Percentiles rank a stretch among this genome's conserved stretches.
These are phyloP conservation scores for Clarias gariepinus DNA, from an alignment of 2,113 vertebrate genomes.

Conservation along the genomic window DNA sequence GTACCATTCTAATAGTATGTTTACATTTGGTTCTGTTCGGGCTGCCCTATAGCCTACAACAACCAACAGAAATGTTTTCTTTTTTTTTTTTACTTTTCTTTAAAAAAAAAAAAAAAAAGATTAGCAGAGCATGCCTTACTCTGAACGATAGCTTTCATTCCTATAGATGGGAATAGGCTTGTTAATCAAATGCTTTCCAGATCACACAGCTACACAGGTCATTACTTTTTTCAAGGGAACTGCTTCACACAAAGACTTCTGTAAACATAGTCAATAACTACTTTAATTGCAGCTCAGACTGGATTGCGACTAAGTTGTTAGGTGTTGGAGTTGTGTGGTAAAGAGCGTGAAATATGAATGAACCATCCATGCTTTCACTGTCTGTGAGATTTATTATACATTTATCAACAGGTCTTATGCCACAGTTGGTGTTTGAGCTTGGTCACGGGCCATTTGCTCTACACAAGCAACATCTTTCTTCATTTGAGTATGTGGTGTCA, in stretches of 20 bases:
- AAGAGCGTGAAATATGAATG: conserved; percentile 66
- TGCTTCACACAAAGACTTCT: conserved; percentile 65
- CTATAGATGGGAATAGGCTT: conserved; percentile 52
- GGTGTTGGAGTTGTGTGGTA: conserved; percentile 49
- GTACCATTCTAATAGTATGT: conserved; percentile 65
- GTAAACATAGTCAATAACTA: conserved; percentile 69
- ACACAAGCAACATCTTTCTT: conserved; percentile 69
- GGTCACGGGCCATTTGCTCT: conserved; percentile 63
- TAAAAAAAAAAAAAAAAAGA: not conserved
- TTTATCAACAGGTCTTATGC: conserved; percentile 63
- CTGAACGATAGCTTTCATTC: conserved; percentile 41
- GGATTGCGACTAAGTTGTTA: conserved; percentile 66
- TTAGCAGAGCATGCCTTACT: conserved; percentile 5
- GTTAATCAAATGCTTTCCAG: conserved; percentile 66
- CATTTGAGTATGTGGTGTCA: conserved; percentile 58
- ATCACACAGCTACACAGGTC: conserved; percentile 59
- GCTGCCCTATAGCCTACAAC: conserved; percentile 39
- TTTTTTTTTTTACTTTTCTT: not conserved
- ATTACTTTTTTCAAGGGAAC: conserved; percentile 66
- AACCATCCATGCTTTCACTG: conserved; percentile 46
- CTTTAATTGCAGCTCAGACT: conserved; percentile 68
- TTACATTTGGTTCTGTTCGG: conserved; percentile 59
- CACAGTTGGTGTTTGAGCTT: conserved; percentile 63
- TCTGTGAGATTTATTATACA: conserved; percentile 70
- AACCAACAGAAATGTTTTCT: conserved; percentile 26